These are phyloP conservation scores for Polyommatus iphigenia DNA, from an alignment of 2,888 invertebrate species.

Conservation along the genomic window DNA sequence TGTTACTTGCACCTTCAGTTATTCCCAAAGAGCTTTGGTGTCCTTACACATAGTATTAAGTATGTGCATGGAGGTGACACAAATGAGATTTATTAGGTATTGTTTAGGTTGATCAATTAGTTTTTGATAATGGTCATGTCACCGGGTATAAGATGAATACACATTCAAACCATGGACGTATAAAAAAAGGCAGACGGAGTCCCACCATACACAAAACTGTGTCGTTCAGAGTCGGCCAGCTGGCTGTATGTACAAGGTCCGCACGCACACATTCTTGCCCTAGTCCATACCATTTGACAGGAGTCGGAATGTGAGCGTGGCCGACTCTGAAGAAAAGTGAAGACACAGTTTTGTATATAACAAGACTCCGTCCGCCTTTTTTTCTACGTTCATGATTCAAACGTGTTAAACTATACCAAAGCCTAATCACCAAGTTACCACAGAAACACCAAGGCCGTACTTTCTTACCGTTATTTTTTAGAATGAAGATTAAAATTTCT, in stretches of 20 bases:
- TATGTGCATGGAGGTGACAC: neutral
- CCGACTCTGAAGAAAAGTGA: too few relatives aligned
- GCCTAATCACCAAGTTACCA: neutral
- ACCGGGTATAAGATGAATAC: conserved; percentile 15
- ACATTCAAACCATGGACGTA: neutral
- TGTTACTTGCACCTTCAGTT: neutral
- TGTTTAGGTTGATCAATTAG: conserved; percentile 18
- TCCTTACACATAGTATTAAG: neutral
- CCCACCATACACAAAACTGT: too few relatives aligned
- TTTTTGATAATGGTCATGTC: neutral
- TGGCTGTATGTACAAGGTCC: too few relatives aligned
- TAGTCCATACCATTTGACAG: too few relatives aligned
- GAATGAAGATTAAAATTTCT: neutral
- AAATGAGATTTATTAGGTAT: neutral
- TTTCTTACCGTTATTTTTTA: conserved; percentile 14
- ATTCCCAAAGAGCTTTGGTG: neutral
- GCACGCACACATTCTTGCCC: too few relatives aligned
- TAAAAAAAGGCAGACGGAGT: too few relatives aligned
- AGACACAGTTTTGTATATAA: too few relatives aligned
- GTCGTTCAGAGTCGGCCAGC: too few relatives aligned
- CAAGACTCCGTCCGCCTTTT: too few relatives aligned
- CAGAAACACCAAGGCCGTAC: conserved; percentile 7
- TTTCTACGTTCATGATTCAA: too few relatives aligned
- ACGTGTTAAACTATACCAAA: neutral
- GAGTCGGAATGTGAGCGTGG: too few relatives aligned